Evolutionary conservation across 2,888 invertebrate species (phyloP).

Genomic region (Heliconius ismenius): DNA sequence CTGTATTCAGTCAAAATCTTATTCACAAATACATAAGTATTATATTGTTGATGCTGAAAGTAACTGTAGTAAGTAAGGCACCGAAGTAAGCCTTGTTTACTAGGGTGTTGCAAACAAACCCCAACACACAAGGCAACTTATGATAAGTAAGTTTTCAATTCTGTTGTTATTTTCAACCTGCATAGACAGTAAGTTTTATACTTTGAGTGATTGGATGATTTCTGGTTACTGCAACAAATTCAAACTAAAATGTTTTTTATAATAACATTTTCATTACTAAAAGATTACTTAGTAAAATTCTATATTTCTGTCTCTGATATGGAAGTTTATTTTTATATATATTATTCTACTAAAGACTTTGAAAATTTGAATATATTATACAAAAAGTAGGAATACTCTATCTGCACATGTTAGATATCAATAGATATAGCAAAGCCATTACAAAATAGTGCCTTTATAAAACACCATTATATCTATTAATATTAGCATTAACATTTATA

Average conservation of each 20-base stretch:
- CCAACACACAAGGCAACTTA: background rate
- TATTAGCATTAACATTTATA: background rate
- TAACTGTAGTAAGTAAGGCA: background rate
- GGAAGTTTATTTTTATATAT: no score
- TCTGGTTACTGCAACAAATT: background rate
- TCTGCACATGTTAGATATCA: background rate
- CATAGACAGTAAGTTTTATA: background rate
- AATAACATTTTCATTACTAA: no score
- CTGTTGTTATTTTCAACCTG: background rate
- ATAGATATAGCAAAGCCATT: constrained; percentile 6
- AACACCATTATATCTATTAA: constrained; percentile 1
- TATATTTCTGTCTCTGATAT: no score
- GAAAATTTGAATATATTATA: background rate
- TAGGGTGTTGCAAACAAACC: background rate
- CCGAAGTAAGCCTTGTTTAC: background rate
- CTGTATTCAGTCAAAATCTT: background rate
- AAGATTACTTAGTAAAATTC: no score
- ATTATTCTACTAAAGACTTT: background rate
- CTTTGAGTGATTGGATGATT: background rate
- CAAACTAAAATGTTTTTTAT: no score
- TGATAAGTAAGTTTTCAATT: background rate
- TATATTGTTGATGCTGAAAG: background rate
- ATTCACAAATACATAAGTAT: background rate
- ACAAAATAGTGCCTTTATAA: constrained; percentile 11
- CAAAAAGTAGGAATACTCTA: background rate